These are phyloP conservation scores for Gymnopithys bicolor DNA, from an alignment of 2,797 vertebrate genomes.

Conservation along the genomic window DNA sequence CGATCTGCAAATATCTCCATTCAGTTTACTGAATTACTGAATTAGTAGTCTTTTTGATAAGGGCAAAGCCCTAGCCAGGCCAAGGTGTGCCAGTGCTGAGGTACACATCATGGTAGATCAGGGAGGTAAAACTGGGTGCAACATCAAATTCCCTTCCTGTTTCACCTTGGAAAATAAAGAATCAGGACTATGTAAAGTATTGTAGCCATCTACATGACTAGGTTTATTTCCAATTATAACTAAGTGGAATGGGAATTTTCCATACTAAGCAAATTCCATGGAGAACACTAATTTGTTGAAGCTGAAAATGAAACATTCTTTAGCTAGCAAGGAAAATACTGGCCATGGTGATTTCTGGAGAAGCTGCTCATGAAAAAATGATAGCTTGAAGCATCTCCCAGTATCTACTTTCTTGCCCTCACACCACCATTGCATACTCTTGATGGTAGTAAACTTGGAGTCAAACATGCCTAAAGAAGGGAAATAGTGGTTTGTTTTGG, in stretches of 20 bases:
- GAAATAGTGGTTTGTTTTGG: neutral
- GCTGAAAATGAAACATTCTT: neutral
- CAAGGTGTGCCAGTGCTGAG: conserved; percentile 8
- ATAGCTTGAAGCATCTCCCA: neutral
- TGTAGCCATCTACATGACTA: neutral
- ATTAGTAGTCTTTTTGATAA: conserved; percentile 16
- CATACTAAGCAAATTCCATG: neutral
- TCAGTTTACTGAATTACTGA: conserved; percentile 4
- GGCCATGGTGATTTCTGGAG: neutral
- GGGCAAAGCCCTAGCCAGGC: conserved; percentile 35
- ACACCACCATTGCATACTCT: neutral
- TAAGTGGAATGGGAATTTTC: neutral
- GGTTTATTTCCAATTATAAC: neutral
- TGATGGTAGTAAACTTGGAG: neutral
- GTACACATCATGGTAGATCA: neutral
- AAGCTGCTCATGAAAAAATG: neutral
- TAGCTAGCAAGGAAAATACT: neutral
- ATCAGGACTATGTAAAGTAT: neutral
- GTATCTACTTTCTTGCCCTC: neutral
- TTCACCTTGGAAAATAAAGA: neutral
- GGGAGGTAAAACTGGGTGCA: neutral
- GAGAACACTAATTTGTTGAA: neutral
- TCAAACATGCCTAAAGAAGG: neutral
- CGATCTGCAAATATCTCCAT: conserved; percentile 51
- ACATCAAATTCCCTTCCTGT: neutral